These are phyloP conservation scores for Endotricha flammealis DNA, from an alignment of 2,888 invertebrate genomes.

Conservation along the genomic window DNA sequence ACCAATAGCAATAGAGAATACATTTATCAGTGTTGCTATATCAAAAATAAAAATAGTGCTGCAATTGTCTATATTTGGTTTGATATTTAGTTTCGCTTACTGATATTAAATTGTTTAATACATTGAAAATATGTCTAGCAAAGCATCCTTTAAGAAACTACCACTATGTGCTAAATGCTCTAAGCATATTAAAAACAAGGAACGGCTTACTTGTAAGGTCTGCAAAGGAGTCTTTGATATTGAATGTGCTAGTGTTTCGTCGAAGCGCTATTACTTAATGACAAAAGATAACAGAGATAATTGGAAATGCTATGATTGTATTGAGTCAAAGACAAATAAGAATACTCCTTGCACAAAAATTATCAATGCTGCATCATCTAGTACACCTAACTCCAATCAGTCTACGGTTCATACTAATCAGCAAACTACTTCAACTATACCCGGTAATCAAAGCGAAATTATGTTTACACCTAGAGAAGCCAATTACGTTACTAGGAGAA, in stretches of 20 bases:
- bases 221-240: not conserved
- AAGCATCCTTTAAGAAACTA: too few relatives aligned
- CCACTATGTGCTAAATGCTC: too few relatives aligned
- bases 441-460: not conserved
- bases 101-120: too few relatives aligned
- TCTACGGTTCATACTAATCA: too few relatives aligned
- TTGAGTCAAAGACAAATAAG: not conserved
- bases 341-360: not conserved
- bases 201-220: not conserved
- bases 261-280: not conserved
- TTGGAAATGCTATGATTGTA: not conserved
- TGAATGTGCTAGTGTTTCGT: not conserved
- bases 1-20: too few relatives aligned
- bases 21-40: too few relatives aligned
- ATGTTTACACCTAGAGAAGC: not conserved
- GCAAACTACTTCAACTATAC: too few relatives aligned
- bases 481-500: not conserved
- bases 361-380: not conserved
- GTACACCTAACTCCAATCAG: not conserved
- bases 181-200: too few relatives aligned
- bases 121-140: too few relatives aligned
- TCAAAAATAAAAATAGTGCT: too few relatives aligned
- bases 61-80: too few relatives aligned
- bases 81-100: too few relatives aligned
- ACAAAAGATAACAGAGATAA: not conserved